Conservation (phyloP, 1,140 invertebrate species). For the Drosophila sturtevanti region DNA sequence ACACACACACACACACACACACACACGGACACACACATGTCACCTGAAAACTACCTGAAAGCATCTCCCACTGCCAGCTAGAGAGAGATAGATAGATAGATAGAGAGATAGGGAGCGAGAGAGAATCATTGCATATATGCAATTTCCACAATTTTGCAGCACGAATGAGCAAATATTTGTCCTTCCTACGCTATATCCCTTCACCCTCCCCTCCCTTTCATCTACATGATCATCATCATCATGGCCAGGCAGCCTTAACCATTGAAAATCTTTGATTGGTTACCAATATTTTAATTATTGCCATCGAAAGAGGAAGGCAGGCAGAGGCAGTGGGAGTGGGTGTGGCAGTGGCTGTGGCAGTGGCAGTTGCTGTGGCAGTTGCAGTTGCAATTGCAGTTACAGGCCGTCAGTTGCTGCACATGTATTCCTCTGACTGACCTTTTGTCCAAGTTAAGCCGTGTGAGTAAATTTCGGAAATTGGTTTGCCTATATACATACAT, state of each 20-base stretch:
- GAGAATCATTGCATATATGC: conserved; percentile 25
- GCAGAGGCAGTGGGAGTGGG: too few relatives aligned
- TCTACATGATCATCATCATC: neutral
- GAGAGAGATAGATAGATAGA: too few relatives aligned
- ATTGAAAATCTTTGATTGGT: conserved; percentile 65
- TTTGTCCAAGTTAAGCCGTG: conserved; percentile 39
- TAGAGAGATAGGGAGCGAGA: too few relatives aligned
- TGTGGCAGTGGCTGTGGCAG: conserved; percentile 12
- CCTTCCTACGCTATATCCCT: neutral
- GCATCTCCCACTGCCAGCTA: neutral
- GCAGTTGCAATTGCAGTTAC: conserved; percentile 21
- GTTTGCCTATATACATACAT: conserved; percentile 6
- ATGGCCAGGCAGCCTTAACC: neutral
- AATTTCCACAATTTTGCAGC: conserved; percentile 63
- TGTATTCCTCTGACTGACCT: conserved; percentile 27
- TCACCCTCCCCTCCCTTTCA: neutral
- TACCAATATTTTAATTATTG: conserved; percentile 68
- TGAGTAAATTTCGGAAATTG: conserved; percentile 30
- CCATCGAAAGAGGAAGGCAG: conserved; percentile 4
- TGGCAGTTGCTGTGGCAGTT: conserved; percentile 14
- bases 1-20: neutral
- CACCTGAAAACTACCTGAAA: conserved; percentile 43
- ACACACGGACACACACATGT: conserved; percentile 33
- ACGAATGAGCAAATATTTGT: conserved; percentile 61
- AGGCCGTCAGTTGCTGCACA: neutral